phyloP scores from a whole-genome alignment of 2,797 vertebrate genomes.

The Numenius phaeopus region DNA sequence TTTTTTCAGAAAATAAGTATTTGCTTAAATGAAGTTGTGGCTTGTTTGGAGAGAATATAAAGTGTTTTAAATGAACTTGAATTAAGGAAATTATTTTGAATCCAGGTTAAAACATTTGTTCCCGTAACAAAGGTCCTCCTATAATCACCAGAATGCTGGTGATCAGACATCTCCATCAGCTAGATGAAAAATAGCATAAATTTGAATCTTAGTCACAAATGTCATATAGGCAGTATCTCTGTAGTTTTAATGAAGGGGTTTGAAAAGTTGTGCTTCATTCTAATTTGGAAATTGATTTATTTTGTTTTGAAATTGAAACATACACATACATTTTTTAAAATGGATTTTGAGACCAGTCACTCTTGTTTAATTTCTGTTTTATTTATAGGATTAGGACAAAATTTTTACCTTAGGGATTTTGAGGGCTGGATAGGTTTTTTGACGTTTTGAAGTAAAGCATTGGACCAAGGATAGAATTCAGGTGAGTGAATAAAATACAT shows the following conservation, averaged over 20 bases:
- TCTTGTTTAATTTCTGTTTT: neutral
- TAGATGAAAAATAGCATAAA: neutral
- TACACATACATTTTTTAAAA: neutral
- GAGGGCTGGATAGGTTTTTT: neutral
- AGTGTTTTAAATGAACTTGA: neutral
- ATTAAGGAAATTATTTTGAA: neutral
- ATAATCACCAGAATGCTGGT: neutral
- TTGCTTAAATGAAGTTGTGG: neutral
- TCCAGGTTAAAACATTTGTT: neutral
- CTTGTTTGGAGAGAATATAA: neutral
- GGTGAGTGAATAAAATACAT: neutral
- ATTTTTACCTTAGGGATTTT: neutral
- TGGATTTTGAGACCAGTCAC: neutral
- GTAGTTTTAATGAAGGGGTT: neutral
- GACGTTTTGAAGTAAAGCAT: neutral
- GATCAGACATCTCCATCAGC: neutral
- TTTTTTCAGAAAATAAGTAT: neutral
- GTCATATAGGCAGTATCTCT: neutral
- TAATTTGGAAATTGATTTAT: neutral
- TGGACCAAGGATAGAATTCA: neutral
- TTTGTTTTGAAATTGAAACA: neutral
- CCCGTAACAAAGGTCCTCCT: neutral
- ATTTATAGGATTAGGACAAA: neutral
- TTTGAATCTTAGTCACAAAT: neutral
- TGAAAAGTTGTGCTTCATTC: neutral